A percentile compares a stretch with the other conserved stretches of the same genome.
Evolutionary conservation across 2,888 invertebrate species (phyloP).

Genomic region (Drosophila tanythrix): DNA sequence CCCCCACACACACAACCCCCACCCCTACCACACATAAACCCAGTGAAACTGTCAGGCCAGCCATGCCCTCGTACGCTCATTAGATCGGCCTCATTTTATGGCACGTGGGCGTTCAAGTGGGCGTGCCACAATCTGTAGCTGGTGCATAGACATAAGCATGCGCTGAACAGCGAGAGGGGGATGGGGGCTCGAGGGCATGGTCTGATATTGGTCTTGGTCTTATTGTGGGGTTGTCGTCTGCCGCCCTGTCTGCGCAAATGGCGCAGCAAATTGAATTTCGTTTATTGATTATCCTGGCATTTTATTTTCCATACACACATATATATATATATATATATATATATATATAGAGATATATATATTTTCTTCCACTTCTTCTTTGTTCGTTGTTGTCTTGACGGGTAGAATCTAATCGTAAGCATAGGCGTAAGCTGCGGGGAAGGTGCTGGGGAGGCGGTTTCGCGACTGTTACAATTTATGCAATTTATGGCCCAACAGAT

Average conservation of each 20-base stretch:
- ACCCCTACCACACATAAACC: not conserved
- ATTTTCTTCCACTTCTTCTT: conserved; percentile 25
- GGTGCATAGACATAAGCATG: conserved; percentile 22
- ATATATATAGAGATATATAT: not conserved
- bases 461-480: conserved; percentile 59
- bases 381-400: conserved; percentile 24
- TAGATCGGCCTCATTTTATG: conserved; percentile 78
- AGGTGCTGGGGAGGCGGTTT: not conserved
- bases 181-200: not conserved
- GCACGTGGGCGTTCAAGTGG: conserved; percentile 57
- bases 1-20: not conserved
- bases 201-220: conserved; percentile 1
- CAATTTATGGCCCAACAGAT: conserved; percentile 73
- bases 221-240: conserved; percentile 31
- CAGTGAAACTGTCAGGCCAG: conserved; percentile 1
- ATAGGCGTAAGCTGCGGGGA: not conserved
- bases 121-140: conserved; percentile 51
- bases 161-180: not conserved
- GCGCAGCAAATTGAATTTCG: conserved; percentile 82
- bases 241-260: conserved; percentile 73
- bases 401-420: conserved; percentile 12
- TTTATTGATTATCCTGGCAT: conserved; percentile 81
- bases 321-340: not conserved
- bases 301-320: conserved; percentile 56
- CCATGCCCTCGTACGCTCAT: conserved; percentile 44